Base-by-base conservation (phyloP, 2,797 vertebrate genomes). In the Anas georgica region DNA sequence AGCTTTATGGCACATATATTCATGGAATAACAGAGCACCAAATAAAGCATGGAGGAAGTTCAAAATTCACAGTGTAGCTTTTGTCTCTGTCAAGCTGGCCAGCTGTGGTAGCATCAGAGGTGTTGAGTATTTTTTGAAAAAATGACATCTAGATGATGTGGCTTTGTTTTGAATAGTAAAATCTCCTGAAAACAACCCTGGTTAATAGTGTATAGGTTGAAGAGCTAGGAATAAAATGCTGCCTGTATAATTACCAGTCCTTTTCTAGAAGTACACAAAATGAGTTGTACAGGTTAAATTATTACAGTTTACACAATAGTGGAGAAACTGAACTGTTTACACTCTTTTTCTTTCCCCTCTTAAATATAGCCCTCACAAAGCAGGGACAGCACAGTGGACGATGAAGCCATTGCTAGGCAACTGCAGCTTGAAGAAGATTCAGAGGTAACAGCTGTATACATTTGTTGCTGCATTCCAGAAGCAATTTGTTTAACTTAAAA, bases 401-500 rank as follows among this genome's bases (percentile, higher is more conserved):
- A 99, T 93, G 99, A 99, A 91, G 98, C 98, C 75, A 98, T 99
- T 14, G 98, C 99, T 90, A 98, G 95, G 94, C 98, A 99, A 89
- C 95, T 99, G 83, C 99, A 99, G 92, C 98, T 99, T 97, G 98
- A 99, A 22, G 99, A 99, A 90, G 98, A 99, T 87, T 97, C 98
- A 64, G 98, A 99, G 98, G 99, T 99, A 97, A 95, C 78, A 63
- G 28, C 31, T 83, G 6, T 90, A 16, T 67, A 67, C n/a, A 76
- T 45, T 60, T 43, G 17, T 52, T 81, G 15, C 7, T 82, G 9
- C 56, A 5, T 88, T 26, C 29, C 10, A 86, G 46, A 20, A 91
- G 11, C 52, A 31, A 18, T 84, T 95, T 72, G 45, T 54, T 85
- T 85, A 70, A 88, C 29, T 72, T 90, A 31, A 70, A 52, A 56